A percentile compares a stretch with the other conserved stretches of the same genome.
phyloP scores from a whole-genome alignment of 2,888 invertebrate genomes.

The Cephus nigrinus region DNA sequence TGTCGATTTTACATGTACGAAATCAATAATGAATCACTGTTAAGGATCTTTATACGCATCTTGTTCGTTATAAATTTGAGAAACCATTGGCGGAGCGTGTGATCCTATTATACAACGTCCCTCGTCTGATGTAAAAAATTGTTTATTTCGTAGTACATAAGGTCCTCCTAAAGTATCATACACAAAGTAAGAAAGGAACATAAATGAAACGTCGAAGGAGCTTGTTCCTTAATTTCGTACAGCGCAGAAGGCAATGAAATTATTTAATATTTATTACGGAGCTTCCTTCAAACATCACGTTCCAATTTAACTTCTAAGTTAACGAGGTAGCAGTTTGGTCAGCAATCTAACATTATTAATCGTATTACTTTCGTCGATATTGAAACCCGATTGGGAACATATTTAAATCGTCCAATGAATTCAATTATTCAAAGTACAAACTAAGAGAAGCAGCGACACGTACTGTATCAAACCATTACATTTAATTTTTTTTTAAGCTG shows the following conservation, averaged over 20 bases:
- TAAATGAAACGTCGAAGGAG: conserved; percentile 12
- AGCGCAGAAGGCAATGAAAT: conserved; percentile 1
- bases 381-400: background rate
- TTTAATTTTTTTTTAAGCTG: background rate
- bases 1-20: background rate
- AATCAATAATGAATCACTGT: background rate
- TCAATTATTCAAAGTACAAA: background rate
- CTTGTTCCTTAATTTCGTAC: conserved; percentile 6
- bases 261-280: conserved; percentile 14
- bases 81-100: conserved; percentile 33
- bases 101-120: conserved; percentile 28
- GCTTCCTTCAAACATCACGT: background rate
- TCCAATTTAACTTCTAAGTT: background rate
- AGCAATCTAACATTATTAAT: background rate
- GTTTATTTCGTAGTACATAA: conserved; percentile 49
- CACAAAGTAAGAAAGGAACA: conserved; percentile 14
- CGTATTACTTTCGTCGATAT: background rate
- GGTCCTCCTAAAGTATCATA: conserved; percentile 31
- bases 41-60: background rate
- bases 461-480: background rate
- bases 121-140: conserved; percentile 51
- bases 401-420: background rate
- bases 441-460: background rate
- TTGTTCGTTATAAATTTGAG: background rate
- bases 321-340: background rate